Evolutionary conservation across 1,140 invertebrate genomes (phyloP).

Genomic region (Apis florea): DNA sequence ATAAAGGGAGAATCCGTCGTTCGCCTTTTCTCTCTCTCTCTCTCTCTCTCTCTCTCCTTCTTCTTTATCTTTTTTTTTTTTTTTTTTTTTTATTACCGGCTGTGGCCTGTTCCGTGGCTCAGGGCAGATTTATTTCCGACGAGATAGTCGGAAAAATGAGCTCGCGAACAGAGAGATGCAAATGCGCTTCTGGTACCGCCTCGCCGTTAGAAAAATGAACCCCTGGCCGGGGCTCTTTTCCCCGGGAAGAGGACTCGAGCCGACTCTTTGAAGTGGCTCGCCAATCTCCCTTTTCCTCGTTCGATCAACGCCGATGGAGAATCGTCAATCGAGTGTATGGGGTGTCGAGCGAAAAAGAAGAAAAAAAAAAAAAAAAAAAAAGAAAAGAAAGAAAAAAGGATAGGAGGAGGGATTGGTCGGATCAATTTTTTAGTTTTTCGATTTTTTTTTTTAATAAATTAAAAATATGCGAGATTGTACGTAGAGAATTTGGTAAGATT

Average conservation of each 20-base stretch:
- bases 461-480: no score
- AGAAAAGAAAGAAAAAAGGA: no score
- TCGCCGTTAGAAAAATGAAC: conserved; percentile 43
- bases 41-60: neutral
- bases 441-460: no score
- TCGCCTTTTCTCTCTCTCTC: neutral
- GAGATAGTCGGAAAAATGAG: conserved; percentile 55
- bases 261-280: conserved; percentile 19
- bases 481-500: no score
- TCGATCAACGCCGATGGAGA: neutral
- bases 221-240: neutral
- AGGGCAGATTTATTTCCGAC: conserved; percentile 54
- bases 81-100: conserved; percentile 16
- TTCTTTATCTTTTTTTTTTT: neutral
- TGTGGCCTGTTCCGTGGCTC: conserved; percentile 43
- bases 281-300: neutral
- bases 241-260: neutral
- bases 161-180: conserved; percentile 53
- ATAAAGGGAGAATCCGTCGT: conserved; percentile 38
- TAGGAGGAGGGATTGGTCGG: no score
- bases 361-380: no score
- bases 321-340: neutral
- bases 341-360: neutral
- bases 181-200: conserved; percentile 27
- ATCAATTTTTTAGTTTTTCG: no score